These are phyloP conservation scores for Rhingia rostrata DNA, from an alignment of 2,888 invertebrate genomes.

Conservation along the genomic window DNA sequence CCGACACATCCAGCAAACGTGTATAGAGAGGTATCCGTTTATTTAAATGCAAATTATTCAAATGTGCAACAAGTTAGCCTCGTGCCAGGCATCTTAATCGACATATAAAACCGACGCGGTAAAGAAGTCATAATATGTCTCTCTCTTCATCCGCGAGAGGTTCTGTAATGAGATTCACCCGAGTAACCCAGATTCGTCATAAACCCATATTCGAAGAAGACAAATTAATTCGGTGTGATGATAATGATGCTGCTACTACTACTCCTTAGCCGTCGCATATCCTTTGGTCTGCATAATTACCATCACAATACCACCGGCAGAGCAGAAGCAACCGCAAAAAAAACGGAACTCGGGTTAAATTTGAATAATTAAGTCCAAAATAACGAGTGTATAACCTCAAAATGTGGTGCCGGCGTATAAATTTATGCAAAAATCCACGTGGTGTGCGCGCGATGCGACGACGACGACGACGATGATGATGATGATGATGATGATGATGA, in stretches of 20 bases:
- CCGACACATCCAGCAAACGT: slow-evolving; percentile 18
- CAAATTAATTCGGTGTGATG: slow-evolving; percentile 67
- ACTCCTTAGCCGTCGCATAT: slow-evolving; percentile 18
- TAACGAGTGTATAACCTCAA: slow-evolving; percentile 56
- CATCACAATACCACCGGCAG: slow-evolving; percentile 47
- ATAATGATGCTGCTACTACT: slow-evolving; percentile 35
- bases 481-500: no score
- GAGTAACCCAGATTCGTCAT: slow-evolving; percentile 74
- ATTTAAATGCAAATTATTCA: slow-evolving; percentile 74
- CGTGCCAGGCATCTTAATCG: slow-evolving; percentile 74
- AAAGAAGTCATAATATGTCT: slow-evolving; percentile 53
- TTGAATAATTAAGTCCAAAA: slow-evolving; percentile 74
- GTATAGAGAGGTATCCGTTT: slow-evolving; percentile 20
- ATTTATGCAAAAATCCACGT: slow-evolving; percentile 75
- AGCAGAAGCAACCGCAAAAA: slow-evolving; percentile 23
- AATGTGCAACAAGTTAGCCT: slow-evolving; percentile 75
- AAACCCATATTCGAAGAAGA: slow-evolving; percentile 70
- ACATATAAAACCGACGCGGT: slow-evolving; percentile 27
- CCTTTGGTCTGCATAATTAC: slow-evolving; percentile 65
- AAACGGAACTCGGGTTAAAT: slow-evolving; percentile 61
- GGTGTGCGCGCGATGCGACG: slow-evolving; percentile 39
- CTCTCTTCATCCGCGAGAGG: slow-evolving; percentile 41
- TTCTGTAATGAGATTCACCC: slow-evolving; percentile 72
- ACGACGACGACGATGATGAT: no score
- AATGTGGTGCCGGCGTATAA: slow-evolving; percentile 63